Evolutionary conservation across 2,797 vertebrate genomes (phyloP), one percentile per base, ranked within the genome.

Genomic region (Adrianichthys oophorus): DNA sequence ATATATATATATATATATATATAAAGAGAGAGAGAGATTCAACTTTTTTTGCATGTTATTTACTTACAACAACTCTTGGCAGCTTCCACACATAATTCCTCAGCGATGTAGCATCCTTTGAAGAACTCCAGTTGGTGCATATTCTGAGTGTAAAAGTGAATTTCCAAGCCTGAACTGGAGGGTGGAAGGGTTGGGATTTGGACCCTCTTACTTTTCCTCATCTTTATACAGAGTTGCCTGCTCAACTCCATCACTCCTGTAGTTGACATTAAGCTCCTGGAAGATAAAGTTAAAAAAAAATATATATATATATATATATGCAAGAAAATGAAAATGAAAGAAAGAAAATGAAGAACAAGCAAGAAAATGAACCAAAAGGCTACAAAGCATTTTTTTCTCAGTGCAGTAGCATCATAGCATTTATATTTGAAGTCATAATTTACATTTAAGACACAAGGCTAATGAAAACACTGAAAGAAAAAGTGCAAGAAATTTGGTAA

Each of bases 141-240:
- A 0, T 95, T 94, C 0, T 84, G 75, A 55, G 88, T 72, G 79
- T 98, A 98, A 76, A 98, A 96, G 65, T 92, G 85, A 59, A 99
- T 89, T 72, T 96, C 94, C 52, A 97, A 83, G 48, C 96, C 96
- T 37, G 80, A 83, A 49, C 87, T 83, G 55, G 86, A 54, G 24
- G 75, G 83, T 4, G 92, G 89, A 66, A 90, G 82, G 53, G 84
- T 60, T 37, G 75, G 80, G 53, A 90, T 78, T 15, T 94, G 94
- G 0, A 64, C 76, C 58, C 89, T 96, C 79, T 83, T 93, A 32
- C 71, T 94, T 87, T 82, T 94, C 91, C 92, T 94, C 94, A 97
- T 96, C 87, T 98, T 99, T 71, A 94, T 92, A 91, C 98, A 98
- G 90, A 98, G 97, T 91, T 95, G 96, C 94, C 96, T 95, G 76